Evolutionary conservation across 2,113 vertebrate genomes (phyloP), one percentile per base, ranked within the genome.

Genomic region (Neolamprologus cancellatus): DNA sequence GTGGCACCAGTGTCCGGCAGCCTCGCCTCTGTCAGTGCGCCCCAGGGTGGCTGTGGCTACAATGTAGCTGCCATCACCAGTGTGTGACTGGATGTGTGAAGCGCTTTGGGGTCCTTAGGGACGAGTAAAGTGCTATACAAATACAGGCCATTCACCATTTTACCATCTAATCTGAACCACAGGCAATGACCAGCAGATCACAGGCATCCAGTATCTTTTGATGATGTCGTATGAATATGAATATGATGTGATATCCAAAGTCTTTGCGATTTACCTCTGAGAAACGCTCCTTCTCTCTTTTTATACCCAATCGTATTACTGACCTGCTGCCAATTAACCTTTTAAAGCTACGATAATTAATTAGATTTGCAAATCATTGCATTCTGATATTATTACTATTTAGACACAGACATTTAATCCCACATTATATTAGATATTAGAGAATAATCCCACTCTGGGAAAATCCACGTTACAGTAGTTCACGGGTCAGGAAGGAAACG

Each of bases 71-170:
- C 34, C 9, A 4, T 36, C 9, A 36, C 34, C 2, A 32, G 32
- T 32, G 30, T 1, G 28, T 30, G 34, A 36, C 34, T 9, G 8
- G 8, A 9, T 36, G 34, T 36, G 34, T 36, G 0, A 10, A 36
- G 34, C 9, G 1, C 34, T 36, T 36, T 36, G 34, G 9, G 34
- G 34, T 36, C 34, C 9, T 36, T 36, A 36, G 34, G 36, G 36
- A 36, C 36, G 2, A 36, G 36, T 1, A 36, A 2, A 36, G 1
- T 0, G 0, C 9, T 36, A 1, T 36, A 36, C 0, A 36, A 36
- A 36, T 36, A 36, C 34, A 36, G 2, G 2, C 34, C 34, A 36
- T 36, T 36, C 10, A 36, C 34, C 34, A 36, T 32, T 30, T 30
- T 30, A 30, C 30, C 0, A 32, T 32, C 30, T 32, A 54, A 55